phyloP scores from a whole-genome alignment of 2,888 invertebrate genomes.

The Drosophila borealis region DNA sequence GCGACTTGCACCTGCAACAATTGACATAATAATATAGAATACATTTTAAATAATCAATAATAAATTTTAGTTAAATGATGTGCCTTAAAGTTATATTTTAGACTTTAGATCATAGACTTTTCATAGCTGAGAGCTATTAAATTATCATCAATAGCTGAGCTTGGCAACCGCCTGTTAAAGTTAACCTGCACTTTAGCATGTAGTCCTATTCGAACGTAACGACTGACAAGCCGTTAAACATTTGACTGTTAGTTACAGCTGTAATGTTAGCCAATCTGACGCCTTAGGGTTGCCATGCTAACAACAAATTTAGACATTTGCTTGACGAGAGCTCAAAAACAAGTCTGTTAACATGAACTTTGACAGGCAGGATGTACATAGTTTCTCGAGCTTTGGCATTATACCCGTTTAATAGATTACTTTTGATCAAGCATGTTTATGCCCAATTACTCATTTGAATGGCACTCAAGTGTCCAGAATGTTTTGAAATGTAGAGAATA shows the following conservation, averaged over 20 bases:
- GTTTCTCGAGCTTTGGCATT: background rate
- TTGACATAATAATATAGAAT: background rate
- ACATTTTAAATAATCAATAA: too few species aligned
- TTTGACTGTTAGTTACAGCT: background rate
- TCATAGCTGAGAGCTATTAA: too few species aligned
- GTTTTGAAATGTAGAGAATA: slow-evolving; percentile 21
- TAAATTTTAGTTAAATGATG: too few species aligned
- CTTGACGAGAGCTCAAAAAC: background rate
- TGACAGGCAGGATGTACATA: background rate
- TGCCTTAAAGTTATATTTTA: too few species aligned
- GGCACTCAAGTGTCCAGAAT: slow-evolving; percentile 55
- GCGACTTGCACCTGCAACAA: slow-evolving; percentile 89
- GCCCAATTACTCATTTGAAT: slow-evolving; percentile 53
- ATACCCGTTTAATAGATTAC: slow-evolving; percentile 24
- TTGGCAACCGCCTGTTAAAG: background rate
- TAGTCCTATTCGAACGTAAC: too few species aligned
- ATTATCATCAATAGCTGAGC: background rate
- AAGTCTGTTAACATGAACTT: background rate
- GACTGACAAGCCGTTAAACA: background rate
- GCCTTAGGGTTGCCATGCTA: too few species aligned
- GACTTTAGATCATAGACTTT: too few species aligned
- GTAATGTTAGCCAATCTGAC: too few species aligned
- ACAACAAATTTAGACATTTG: background rate
- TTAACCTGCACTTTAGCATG: background rate
- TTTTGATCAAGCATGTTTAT: slow-evolving; percentile 22